Conservation (phyloP, 2,888 invertebrate species). For the Drosophila yooni region DNA sequence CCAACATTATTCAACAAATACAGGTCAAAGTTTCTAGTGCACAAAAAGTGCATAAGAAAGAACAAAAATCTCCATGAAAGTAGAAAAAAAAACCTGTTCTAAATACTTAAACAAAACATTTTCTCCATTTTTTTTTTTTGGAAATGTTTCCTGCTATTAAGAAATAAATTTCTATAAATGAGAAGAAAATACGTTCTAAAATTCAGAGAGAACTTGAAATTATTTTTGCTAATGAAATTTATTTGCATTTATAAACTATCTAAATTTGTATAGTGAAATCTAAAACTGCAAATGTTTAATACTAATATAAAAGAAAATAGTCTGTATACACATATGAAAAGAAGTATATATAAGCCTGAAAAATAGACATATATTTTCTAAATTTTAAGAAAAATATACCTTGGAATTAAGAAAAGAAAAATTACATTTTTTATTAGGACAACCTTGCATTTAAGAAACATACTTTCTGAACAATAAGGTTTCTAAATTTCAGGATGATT, state of each 20-base stretch:
- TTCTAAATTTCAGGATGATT: no score
- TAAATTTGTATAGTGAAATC: no score
- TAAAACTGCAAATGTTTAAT: not conserved
- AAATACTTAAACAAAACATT: not conserved
- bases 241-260: not conserved
- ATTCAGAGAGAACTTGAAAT: no score
- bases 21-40: not conserved
- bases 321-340: not conserved
- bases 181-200: not conserved
- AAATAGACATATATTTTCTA: no score
- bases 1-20: not conserved
- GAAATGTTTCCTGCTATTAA: not conserved
- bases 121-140: not conserved
- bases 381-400: no score
- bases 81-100: not conserved
- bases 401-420: no score
- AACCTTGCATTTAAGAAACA: no score
- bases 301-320: not conserved
- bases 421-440: no score
- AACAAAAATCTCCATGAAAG: not conserved
- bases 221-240: not conserved
- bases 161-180: not conserved
- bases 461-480: no score
- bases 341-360: not conserved
- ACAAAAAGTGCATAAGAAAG: not conserved